Evolutionary conservation across 30 jellyfish, hydroid and myxozoan species (phyloP).

Genomic region (Chironex yamaguchii): DNA sequence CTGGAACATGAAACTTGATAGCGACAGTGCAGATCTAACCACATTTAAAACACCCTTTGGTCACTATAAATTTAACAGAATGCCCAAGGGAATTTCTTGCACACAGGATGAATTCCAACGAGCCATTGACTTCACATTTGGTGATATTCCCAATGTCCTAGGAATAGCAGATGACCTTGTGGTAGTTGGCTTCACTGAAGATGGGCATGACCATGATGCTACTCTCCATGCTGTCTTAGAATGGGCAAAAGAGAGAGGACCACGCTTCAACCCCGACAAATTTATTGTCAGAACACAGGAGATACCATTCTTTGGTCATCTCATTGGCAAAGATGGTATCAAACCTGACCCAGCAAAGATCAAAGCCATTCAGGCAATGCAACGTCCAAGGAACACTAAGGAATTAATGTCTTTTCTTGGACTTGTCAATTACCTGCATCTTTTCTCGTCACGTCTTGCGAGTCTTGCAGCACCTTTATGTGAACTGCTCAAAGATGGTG

Average conservation of each 20-base stretch:
- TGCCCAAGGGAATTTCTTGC: no score
- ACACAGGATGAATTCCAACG: no score
- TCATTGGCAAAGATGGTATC: constrained; percentile 35
- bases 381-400: no score
- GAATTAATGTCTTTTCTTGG: no score
- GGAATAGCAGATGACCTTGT: constrained; percentile 33
- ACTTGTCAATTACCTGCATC: constrained; percentile 41
- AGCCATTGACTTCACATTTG: neutral
- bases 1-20: no score
- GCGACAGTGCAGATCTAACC: no score
- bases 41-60: no score
- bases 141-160: constrained; percentile 28
- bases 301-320: constrained; percentile 24
- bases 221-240: neutral
- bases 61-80: no score
- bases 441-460: constrained; percentile 30
- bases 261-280: constrained; percentile 24
- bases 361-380: no score
- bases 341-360: constrained; percentile 53
- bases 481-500: constrained; percentile 6
- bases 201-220: constrained; percentile 27
- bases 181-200: constrained; percentile 14
- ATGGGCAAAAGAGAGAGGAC: neutral
- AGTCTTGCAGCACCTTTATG: constrained; percentile 35
- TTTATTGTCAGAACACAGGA: constrained; percentile 11